Base-by-base conservation (phyloP, 1,140 invertebrate genomes). In the Telenomus remus region DNA sequence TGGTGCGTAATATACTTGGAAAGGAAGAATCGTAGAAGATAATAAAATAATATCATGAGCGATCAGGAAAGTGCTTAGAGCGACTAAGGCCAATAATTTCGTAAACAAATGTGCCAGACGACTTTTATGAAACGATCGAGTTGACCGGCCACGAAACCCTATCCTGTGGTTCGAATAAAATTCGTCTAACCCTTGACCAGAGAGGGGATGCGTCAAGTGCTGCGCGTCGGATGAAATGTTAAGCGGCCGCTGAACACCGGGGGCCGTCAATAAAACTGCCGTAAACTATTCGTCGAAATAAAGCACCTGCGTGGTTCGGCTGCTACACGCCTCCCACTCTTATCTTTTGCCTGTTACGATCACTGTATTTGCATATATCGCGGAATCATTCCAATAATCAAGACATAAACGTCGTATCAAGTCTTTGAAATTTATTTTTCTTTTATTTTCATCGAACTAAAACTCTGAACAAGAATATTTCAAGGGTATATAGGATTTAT, bases 41-140 rank as follows among this genome's bases (percentile, higher is more conserved):
- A 84, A 83, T 85, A 84, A 84, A 84, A 81, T 83, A 80, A 84
- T 81, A 81, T 82, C 68, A 71, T 57, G 60, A 63, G 69, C 50
- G 46, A 74, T 79, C 70, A 57, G 66, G 66, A 57, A 74, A 65
- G 63, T 56, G 61, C 51, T 68, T 71, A 74, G 61, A 61, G 48
- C 64, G 66, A 69, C 69, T 61, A 42, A 39, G 43, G 64, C 72
- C 79, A 83, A 83, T 84, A 84, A 84, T 79, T 79, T 84, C 50
- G 76, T 48, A 50, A 84, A 85, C 82, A 83, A 85, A 85, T 85
- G 83, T 83, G 78, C 83, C 83, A 85, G 83, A 85, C 83, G 83
- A 85, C 83, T 83, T 85, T 85, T 85, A 85, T 85, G 82, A 82
- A 85, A 81, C 72, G 79, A 78, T 78, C 75, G 63, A 72, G 56